A percentile compares a stretch with the other conserved stretches of the same genome.
Evolutionary conservation across 1,140 invertebrate genomes (phyloP).

Genomic region (Halesus radiatus): DNA sequence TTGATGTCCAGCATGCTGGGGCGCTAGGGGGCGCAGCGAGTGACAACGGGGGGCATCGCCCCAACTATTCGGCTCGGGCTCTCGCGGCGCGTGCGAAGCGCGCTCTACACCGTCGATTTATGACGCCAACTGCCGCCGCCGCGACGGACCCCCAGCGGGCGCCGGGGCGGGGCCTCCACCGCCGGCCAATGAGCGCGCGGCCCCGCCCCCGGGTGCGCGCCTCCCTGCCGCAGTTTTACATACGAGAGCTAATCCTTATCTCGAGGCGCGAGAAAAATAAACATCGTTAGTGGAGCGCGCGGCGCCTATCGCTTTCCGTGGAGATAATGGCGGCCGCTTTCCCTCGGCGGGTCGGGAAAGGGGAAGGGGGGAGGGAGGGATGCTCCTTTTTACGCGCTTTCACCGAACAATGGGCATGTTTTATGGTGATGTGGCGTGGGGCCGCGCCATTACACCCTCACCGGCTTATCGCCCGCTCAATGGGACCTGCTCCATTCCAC

Average conservation of each 20-base stretch:
- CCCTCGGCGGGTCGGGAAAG: background rate
- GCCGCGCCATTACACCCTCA: constrained; percentile 49
- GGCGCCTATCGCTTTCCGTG: constrained; percentile 54
- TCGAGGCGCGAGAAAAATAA: constrained; percentile 54
- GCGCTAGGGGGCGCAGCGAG: constrained; percentile 51
- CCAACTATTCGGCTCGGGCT: background rate
- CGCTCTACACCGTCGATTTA: constrained; percentile 23
- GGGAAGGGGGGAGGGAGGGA: background rate
- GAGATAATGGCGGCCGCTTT: constrained; percentile 52
- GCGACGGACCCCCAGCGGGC: constrained; percentile 35
- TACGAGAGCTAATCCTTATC: constrained; percentile 53
- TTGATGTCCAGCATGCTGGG: constrained; percentile 78
- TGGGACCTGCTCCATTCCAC: constrained; percentile 34
- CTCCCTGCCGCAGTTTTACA: background rate
- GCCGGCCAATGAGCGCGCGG: constrained; percentile 50
- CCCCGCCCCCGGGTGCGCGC: constrained; percentile 11
- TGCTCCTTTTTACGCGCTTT: constrained; percentile 30
- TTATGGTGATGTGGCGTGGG: constrained; percentile 53
- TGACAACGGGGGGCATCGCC: constrained; percentile 42
- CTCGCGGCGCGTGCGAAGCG: constrained; percentile 22
- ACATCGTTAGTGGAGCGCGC: constrained; percentile 54
- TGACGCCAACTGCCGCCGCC: constrained; percentile 18
- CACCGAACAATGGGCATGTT: constrained; percentile 45
- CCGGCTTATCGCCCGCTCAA: constrained; percentile 49
- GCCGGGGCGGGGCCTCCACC: constrained; percentile 59